Conservation (phyloP, 2,888 invertebrate species). For the Rhogogaster chlorosoma region DNA sequence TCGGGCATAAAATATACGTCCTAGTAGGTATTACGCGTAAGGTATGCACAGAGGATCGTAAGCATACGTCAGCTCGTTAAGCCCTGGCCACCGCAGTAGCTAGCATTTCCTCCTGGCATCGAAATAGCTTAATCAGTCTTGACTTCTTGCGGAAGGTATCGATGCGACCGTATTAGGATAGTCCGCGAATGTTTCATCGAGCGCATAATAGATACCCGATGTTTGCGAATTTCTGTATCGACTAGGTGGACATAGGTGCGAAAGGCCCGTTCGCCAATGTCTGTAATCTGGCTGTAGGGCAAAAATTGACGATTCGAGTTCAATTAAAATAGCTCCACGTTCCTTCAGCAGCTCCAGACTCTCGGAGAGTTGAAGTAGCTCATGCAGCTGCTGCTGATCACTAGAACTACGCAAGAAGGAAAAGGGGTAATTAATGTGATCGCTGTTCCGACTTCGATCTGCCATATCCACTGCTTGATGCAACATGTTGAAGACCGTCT, state of each 20-base stretch:
- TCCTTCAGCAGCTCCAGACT: neutral
- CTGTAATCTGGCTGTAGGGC: conserved; percentile 32
- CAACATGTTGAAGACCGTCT: neutral
- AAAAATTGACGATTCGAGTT: conserved; percentile 55
- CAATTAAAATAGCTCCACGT: conserved; percentile 62
- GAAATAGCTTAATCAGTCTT: conserved; percentile 58
- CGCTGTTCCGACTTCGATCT: conserved; percentile 6
- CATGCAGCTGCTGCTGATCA: conserved; percentile 14
- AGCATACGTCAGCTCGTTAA: conserved; percentile 49
- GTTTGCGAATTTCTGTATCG: neutral
- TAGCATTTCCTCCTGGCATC: conserved; percentile 51
- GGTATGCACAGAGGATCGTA: neutral
- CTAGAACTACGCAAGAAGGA: conserved; percentile 58
- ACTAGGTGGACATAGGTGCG: neutral
- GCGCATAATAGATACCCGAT: neutral
- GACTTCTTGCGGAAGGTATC: conserved; percentile 42
- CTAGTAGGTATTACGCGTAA: neutral
- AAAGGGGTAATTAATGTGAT: conserved; percentile 65
- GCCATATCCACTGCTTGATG: neutral
- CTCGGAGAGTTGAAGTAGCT: conserved; percentile 2
- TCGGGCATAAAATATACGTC: neutral
- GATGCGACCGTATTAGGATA: conserved; percentile 58
- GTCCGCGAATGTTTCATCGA: neutral
- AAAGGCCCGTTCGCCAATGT: neutral
- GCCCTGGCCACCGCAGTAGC: conserved; percentile 28